These are phyloP conservation scores for Himalopsyche kuldschensis DNA, from an alignment of 2,888 invertebrate genomes.

Conservation along the genomic window DNA sequence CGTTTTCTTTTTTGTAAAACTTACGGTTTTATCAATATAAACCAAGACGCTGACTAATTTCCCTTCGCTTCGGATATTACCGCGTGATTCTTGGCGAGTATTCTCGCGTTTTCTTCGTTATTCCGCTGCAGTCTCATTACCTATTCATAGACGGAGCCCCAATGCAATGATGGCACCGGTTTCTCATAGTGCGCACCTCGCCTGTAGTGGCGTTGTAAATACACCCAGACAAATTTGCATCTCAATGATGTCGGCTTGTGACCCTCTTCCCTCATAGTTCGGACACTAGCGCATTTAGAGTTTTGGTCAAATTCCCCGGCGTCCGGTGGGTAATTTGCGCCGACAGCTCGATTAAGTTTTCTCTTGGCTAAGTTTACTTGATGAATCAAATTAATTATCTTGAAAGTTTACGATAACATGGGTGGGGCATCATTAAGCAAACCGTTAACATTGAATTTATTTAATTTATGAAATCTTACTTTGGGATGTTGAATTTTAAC, in stretches of 20 bases:
- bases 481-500: too few species aligned
- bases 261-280: not conserved
- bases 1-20: too few species aligned
- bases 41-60: not conserved
- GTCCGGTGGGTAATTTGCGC: not conserved
- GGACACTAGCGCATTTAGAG: slow-evolving; percentile 1
- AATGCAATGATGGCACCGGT: slow-evolving; percentile 2
- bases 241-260: slow-evolving; percentile 14
- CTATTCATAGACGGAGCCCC: slow-evolving; percentile 9
- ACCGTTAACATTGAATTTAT: not conserved
- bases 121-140: slow-evolving; percentile 7
- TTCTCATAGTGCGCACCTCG: not conserved
- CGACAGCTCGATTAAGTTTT: not conserved
- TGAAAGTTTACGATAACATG: not conserved
- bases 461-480: not conserved
- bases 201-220: slow-evolving; percentile 5
- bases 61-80: not conserved
- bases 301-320: not conserved
- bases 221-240: slow-evolving; percentile 20
- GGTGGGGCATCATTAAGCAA: not conserved
- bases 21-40: too few species aligned
- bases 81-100: not conserved
- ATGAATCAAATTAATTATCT: not conserved
- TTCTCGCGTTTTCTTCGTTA: not conserved
- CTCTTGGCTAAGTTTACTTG: not conserved